A percentile compares a stretch with the other conserved stretches of the same genome.
These are phyloP conservation scores for Aradus depressus DNA, from an alignment of 2,888 invertebrate species.

Conservation along the genomic window DNA sequence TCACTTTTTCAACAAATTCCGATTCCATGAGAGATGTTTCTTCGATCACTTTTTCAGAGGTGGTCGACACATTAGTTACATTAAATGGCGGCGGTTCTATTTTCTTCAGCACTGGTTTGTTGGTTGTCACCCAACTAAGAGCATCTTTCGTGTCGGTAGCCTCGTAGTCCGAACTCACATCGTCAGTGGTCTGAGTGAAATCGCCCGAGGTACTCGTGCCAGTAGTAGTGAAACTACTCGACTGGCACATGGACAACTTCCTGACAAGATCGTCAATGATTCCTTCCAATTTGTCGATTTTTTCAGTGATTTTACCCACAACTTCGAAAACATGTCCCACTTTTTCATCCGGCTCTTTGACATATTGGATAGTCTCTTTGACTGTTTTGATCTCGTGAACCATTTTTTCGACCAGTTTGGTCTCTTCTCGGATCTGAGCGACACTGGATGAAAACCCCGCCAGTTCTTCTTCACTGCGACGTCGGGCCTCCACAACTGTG, in stretches of 20 bases:
- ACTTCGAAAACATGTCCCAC: slow-evolving; percentile 21
- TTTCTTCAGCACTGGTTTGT: too few species aligned
- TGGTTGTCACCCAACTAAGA: too few species aligned
- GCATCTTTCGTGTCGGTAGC: too few species aligned
- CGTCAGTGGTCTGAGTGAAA: too few species aligned
- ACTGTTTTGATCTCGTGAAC: slow-evolving; percentile 20
- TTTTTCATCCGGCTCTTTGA: slow-evolving; percentile 19
- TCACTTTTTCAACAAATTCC: slow-evolving; percentile 19
- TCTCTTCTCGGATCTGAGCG: slow-evolving; percentile 16
- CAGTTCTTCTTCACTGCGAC: slow-evolving; percentile 2
- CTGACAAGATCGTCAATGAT: slow-evolving; percentile 23
- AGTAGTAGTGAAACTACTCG: too few species aligned
- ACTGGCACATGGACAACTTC: slow-evolving; percentile 12
- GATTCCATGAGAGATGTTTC: too few species aligned
- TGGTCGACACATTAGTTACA: too few species aligned
- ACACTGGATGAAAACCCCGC: slow-evolving; percentile 12
- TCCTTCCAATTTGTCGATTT: slow-evolving; percentile 24
- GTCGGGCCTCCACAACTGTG: slow-evolving; percentile 20
- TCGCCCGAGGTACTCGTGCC: too few species aligned
- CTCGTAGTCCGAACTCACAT: too few species aligned
- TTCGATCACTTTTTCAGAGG: too few species aligned
- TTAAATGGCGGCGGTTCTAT: too few species aligned
- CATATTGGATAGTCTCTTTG: slow-evolving; percentile 17
- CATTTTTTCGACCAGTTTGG: slow-evolving; percentile 17
- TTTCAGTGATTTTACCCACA: slow-evolving; percentile 23